Conservation (phyloP, 2,113 vertebrate species). For the Alligator sinensis region DNA sequence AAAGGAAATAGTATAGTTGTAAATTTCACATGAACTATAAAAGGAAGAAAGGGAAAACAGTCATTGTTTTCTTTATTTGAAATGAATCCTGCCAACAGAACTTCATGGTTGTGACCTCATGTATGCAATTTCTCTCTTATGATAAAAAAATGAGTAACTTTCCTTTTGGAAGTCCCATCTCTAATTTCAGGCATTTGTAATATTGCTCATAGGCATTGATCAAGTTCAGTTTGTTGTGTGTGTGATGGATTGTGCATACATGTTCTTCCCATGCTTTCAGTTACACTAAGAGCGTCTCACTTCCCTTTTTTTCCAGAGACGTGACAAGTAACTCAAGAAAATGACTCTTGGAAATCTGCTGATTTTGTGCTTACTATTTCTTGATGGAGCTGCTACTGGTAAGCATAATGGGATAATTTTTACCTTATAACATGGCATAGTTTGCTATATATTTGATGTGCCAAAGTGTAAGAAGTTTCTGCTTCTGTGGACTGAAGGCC, state of each 20-base stretch:
- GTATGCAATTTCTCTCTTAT: not conserved
- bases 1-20: too few species aligned
- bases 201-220: not conserved
- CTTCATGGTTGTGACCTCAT: not conserved
- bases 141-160: not conserved
- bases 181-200: not conserved
- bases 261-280: not conserved
- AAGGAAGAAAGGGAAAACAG: not conserved
- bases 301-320: conserved; percentile 6
- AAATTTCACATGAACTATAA: not conserved
- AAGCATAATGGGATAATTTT: conserved; percentile 23
- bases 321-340: conserved; percentile 22
- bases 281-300: not conserved
- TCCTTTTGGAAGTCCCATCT: not conserved
- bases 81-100: not conserved
- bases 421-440: not conserved
- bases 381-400: conserved; percentile 42
- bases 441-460: not conserved
- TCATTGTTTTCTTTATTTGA: not conserved
- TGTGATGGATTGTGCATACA: not conserved
- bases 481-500: not conserved
- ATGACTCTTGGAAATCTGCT: conserved; percentile 31
- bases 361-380: conserved; percentile 24
- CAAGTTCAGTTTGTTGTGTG: not conserved
- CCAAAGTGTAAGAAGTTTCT: not conserved